Conservation (phyloP, 92 coral and sea anemone genomes). For the Hydrozoanthus gracilis region DNA sequence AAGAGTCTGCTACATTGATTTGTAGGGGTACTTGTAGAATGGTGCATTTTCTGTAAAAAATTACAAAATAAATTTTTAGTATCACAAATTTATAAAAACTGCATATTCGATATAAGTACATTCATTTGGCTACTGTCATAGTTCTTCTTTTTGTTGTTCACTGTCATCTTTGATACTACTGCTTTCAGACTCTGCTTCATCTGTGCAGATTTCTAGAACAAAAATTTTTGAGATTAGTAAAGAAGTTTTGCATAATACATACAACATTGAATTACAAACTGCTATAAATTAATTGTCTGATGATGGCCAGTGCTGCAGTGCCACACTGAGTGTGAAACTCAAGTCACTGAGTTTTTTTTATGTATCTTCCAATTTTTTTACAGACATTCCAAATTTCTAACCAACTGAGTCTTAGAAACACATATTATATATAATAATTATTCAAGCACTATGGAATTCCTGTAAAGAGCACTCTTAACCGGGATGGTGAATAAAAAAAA, state of each 20-base stretch:
- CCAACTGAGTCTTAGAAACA: no score
- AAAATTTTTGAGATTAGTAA: background rate
- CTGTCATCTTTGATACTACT: background rate
- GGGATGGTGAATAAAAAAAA: no score
- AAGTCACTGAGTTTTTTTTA: background rate
- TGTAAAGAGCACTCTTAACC: no score
- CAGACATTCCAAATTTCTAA: no score
- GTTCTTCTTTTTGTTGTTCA: constrained; percentile 22
- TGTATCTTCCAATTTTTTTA: no score
- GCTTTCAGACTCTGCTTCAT: background rate
- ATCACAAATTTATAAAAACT: background rate
- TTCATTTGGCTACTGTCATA: background rate
- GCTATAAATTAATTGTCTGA: background rate
- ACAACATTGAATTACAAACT: background rate
- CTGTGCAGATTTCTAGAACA: constrained; percentile 26
- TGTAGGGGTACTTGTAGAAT: background rate
- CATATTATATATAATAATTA: no score
- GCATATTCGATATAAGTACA: background rate
- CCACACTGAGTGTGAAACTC: no score
- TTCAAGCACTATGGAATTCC: no score
- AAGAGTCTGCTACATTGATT: no score
- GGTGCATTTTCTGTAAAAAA: background rate
- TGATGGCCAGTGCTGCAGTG: background rate
- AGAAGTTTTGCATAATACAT: background rate
- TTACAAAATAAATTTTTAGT: background rate